These are phyloP conservation scores for Remorina albescens DNA, from an alignment of 2,797 vertebrate species.

Conservation along the genomic window DNA sequence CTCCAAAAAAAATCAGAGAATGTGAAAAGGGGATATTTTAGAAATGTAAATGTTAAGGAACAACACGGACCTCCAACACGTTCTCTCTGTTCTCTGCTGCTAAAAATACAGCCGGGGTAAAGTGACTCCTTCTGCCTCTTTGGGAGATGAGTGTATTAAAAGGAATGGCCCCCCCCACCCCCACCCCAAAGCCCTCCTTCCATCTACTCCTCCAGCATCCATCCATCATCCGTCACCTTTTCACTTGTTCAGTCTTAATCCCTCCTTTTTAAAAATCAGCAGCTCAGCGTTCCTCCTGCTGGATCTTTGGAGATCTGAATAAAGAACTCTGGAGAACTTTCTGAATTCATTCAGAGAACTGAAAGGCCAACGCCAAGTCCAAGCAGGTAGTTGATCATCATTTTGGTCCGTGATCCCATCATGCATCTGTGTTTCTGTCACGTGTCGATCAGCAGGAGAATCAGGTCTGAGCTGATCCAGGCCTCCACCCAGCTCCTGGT, in stretches of 20 bases:
- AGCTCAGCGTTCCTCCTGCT: neutral
- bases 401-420: no score
- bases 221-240: conserved; percentile 52
- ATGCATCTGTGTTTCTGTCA: no score
- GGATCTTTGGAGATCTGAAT: no score
- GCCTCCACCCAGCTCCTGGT: no score
- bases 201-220: conserved; percentile 36
- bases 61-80: conserved; percentile 27
- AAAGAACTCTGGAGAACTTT: no score
- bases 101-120: conserved; percentile 69
- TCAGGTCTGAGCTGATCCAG: no score
- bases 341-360: no score
- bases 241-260: conserved; percentile 55
- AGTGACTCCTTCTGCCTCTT: conserved; percentile 66
- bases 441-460: no score
- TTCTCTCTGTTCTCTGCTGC: conserved; percentile 58
- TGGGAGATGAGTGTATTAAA: conserved; percentile 60
- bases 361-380: no score
- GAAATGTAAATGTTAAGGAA: conserved; percentile 28
- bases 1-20: neutral
- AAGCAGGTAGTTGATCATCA: no score
- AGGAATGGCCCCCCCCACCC: conserved; percentile 62
- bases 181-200: conserved; percentile 14
- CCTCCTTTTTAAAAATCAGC: conserved; percentile 16
- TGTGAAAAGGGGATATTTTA: neutral